phyloP scores from a whole-genome alignment of 2,797 vertebrate genomes.

The Acipenser ruthenus region DNA sequence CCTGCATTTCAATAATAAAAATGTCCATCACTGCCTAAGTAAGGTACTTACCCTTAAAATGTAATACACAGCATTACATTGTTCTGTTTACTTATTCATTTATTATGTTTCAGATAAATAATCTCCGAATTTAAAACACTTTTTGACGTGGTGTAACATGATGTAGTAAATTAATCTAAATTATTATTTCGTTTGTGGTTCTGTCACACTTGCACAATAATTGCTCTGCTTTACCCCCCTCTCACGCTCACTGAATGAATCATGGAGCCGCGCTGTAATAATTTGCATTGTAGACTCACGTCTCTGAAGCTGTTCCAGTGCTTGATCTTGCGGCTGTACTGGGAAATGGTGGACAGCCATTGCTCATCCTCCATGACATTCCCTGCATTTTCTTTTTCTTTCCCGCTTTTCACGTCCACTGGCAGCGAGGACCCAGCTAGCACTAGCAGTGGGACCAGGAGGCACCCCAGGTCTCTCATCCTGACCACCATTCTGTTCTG shows the following conservation, averaged over 20 bases:
- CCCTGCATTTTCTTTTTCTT: constrained; percentile 68
- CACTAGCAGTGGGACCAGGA: constrained; percentile 55
- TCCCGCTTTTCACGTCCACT: constrained; percentile 61
- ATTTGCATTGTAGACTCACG: constrained; percentile 61
- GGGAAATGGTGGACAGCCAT: constrained; percentile 89
- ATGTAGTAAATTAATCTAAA: neutral
- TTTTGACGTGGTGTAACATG: neutral
- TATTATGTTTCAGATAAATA: constrained; percentile 1
- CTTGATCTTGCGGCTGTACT: constrained; percentile 87
- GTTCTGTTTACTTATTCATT: neutral
- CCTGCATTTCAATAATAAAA: too few relatives aligned
- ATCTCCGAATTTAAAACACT: neutral
- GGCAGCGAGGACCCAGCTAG: constrained; percentile 57
- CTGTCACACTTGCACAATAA: neutral
- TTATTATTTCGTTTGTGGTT: neutral
- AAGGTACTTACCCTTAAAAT: too few relatives aligned
- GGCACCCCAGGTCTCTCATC: constrained; percentile 49
- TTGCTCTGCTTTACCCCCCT: neutral
- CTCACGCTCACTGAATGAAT: neutral
- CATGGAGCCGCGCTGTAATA: neutral
- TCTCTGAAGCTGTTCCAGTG: constrained; percentile 97
- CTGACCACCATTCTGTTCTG: constrained; percentile 27
- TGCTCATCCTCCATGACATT: constrained; percentile 94
- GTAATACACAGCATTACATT: too few relatives aligned
- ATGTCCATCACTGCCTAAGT: too few relatives aligned